Evolutionary conservation across 2,113 vertebrate genomes (phyloP).

Genomic region (Cyphomyrus plagiostoma): DNA sequence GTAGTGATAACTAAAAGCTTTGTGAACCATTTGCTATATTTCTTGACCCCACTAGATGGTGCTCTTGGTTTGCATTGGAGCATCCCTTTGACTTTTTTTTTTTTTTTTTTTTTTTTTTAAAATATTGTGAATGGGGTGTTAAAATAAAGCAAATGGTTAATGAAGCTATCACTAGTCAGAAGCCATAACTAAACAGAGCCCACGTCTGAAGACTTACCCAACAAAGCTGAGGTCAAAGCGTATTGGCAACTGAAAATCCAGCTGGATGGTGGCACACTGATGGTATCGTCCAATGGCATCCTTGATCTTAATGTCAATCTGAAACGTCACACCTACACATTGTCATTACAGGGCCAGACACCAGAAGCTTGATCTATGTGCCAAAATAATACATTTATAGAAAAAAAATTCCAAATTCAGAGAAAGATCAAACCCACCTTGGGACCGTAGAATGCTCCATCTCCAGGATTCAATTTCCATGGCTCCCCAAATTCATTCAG

Average conservation of each 20-base stretch:
- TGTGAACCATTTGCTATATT: too few relatives aligned
- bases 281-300: conserved; percentile 90
- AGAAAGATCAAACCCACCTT: conserved; percentile 67
- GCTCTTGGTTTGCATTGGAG: too few relatives aligned
- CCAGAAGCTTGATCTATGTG: not conserved
- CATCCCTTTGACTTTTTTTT: too few relatives aligned
- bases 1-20: too few relatives aligned
- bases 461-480: conserved; percentile 83
- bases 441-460: conserved; percentile 92
- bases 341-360: not conserved
- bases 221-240: conserved; percentile 86
- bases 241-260: conserved; percentile 91
- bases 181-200: not conserved
- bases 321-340: conserved; percentile 27
- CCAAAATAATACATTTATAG: not conserved
- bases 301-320: conserved; percentile 94
- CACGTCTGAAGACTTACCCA: conserved; percentile 65
- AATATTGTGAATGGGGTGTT: too few relatives aligned
- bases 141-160: too few relatives aligned
- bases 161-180: not conserved
- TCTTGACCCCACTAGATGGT: too few relatives aligned
- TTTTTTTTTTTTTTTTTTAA: too few relatives aligned
- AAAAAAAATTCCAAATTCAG: not conserved
- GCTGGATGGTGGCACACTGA: conserved; percentile 90
- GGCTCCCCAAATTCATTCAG: conserved; percentile 81